Percentiles rank a stretch among this genome's conserved stretches.
These are phyloP conservation scores for Denticeps clupeoides DNA, from an alignment of 2,797 vertebrate species.

Conservation along the genomic window DNA sequence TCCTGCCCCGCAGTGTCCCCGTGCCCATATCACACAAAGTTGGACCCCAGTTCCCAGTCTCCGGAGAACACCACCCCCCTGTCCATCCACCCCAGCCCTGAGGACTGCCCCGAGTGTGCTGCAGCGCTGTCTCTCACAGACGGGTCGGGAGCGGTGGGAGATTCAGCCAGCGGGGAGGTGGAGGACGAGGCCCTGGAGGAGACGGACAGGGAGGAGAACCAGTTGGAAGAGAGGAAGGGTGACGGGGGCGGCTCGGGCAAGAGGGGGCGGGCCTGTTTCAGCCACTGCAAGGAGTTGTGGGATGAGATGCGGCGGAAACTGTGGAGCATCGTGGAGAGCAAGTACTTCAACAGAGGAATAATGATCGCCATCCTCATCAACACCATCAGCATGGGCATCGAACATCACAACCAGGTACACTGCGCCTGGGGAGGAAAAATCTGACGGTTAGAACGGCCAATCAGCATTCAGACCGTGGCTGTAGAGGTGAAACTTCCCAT, in stretches of 20 bases:
- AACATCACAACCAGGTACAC: slow-evolving; percentile 93
- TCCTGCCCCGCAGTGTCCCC: slow-evolving; percentile 46
- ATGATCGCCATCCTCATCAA: slow-evolving; percentile 96
- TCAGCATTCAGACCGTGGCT: too few relatives aligned
- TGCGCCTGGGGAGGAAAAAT: too few relatives aligned
- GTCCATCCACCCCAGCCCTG: slow-evolving; percentile 60
- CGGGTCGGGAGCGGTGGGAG: slow-evolving; percentile 30
- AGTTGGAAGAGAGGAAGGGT: slow-evolving; percentile 41
- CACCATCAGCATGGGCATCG: slow-evolving; percentile 96
- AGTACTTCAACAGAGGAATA: slow-evolving; percentile 93
- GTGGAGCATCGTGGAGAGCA: slow-evolving; percentile 92
- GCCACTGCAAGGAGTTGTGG: slow-evolving; percentile 62
- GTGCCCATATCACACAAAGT: slow-evolving; percentile 69
- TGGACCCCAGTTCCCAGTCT: slow-evolving; percentile 49
- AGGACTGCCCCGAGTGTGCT: slow-evolving; percentile 69
- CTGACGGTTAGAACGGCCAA: too few relatives aligned
- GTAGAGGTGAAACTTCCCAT: too few relatives aligned
- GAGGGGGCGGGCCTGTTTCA: slow-evolving; percentile 43
- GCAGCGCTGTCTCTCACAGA: slow-evolving; percentile 41
- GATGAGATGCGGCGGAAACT: slow-evolving; percentile 71
- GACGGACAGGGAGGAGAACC: slow-evolving; percentile 48
- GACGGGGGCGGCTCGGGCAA: slow-evolving; percentile 46
- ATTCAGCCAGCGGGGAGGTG: slow-evolving; percentile 37
- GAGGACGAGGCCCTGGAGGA: slow-evolving; percentile 45
- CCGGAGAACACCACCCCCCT: slow-evolving; percentile 68